These are phyloP conservation scores for Rhyzopertha dominica DNA, from an alignment of 1,140 invertebrate species.

Conservation along the genomic window DNA sequence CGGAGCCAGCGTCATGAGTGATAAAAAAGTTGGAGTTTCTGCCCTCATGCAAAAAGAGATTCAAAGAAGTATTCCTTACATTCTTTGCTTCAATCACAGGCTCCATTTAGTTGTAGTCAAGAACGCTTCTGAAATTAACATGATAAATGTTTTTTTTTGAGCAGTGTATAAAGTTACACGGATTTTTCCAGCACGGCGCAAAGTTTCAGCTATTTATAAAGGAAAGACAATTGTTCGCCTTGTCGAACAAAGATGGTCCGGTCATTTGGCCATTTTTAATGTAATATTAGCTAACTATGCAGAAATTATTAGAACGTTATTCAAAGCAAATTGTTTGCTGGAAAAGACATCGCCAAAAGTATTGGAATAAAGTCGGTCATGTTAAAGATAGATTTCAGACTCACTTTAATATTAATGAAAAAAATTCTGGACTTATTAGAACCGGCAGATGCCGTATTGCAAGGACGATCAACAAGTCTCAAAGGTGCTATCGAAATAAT, in stretches of 20 bases:
- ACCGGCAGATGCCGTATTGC: background rate
- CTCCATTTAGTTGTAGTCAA: conserved; percentile 4
- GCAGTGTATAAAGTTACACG: conserved; percentile 1
- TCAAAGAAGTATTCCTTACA: background rate
- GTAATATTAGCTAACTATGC: background rate
- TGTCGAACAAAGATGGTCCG: conserved; percentile 1
- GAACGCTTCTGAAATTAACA: background rate
- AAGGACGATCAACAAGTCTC: background rate
- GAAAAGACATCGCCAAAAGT: conserved; percentile 1
- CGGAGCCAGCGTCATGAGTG: conserved; percentile 7
- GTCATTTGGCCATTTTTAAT: background rate
- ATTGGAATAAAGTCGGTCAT: background rate
- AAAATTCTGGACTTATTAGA: background rate
- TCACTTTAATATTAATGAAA: background rate
- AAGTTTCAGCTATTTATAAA: background rate
- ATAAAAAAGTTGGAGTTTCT: background rate
- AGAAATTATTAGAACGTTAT: conserved; percentile 3
- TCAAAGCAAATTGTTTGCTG: background rate
- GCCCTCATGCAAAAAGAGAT: background rate
- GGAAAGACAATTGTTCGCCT: background rate
- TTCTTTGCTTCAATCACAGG: conserved; percentile 1
- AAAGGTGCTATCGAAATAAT: background rate
- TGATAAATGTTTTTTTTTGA: conserved; percentile 6
- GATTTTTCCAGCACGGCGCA: background rate
- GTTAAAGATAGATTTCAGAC: background rate